Percentiles rank a stretch among this genome's conserved stretches.
Conservation (phyloP, 2,888 invertebrate species). For the Phragmatobia fuliginosa region DNA sequence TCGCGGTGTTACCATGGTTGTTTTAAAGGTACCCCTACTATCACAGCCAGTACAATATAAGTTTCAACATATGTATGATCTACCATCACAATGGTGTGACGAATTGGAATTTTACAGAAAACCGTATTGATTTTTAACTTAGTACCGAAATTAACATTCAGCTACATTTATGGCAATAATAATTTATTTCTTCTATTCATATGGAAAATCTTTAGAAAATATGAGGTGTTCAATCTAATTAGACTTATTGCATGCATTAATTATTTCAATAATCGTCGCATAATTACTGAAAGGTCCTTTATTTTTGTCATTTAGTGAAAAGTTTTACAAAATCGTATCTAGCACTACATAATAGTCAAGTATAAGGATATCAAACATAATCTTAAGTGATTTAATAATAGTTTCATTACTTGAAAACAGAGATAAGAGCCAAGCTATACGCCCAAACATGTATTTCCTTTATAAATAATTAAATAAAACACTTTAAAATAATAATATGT, state of each 20-base stretch:
- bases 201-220: constrained; percentile 39
- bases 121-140: constrained; percentile 29
- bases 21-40: too few species aligned
- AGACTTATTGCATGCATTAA: constrained; percentile 1
- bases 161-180: constrained; percentile 16
- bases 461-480: not conserved
- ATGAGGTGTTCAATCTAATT: not conserved
- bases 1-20: too few species aligned
- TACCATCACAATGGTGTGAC: constrained; percentile 10
- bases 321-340: not conserved
- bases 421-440: constrained; percentile 6
- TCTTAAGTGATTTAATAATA: constrained; percentile 7
- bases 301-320: not conserved
- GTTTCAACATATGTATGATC: not conserved
- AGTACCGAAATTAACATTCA: constrained; percentile 18
- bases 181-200: constrained; percentile 45
- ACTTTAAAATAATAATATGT: not conserved
- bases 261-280: not conserved
- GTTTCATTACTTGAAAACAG: not conserved
- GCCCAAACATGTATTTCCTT: constrained; percentile 2
- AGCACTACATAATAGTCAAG: not conserved
- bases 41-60: not conserved
- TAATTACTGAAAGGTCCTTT: not conserved
- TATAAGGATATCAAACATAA: not conserved
- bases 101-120: constrained; percentile 44